Base-by-base conservation (phyloP, 1,140 invertebrate genomes). In the Diprion similis region DNA sequence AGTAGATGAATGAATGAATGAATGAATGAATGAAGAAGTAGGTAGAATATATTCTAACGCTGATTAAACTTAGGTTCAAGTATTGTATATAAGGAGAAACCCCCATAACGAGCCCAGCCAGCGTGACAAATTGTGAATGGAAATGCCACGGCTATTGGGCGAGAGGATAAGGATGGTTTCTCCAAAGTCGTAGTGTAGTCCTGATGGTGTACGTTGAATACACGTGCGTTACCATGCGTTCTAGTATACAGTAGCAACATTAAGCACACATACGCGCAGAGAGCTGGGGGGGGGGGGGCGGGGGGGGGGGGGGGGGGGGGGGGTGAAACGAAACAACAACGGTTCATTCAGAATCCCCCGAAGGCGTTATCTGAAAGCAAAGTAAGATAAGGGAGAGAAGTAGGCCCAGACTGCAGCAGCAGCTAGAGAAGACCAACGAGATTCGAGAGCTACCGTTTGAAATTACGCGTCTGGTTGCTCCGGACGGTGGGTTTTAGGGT, bases 301-400 rank as follows among this genome's bases (percentile, higher is more conserved):
- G 51, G 13, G 24, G 66, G 66, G 10, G 24, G n/a, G 19, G 37
- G 71, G 9, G 64, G 17, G 47, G 37, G 66, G 70, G 71, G 9
- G 64, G 17, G 47, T 19, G 66, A 69, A 68, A 64, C 37, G 46
- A 65, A n/a, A 74, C 48, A 76, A 37, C 65, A 76, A 68, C 66
- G 73, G 66, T 76, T 75, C 75, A 76, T 76, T 76, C 73, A 76
- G 73, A 75, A 75, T 72, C 37, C 66, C 17, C 70, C 64, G 71
- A 66, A 18, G 66, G 66, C 37, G 37, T 59, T 59, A 59, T 59
- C 51, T 59, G 9, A 59, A 59, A 59, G 51, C 51, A 59, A 59
- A 59, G 51, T 59, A 59, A 59, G 51, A 59, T 59, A 59, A 59
- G 59, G 17, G 13, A 64, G 59, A 1, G 13, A 64, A 15, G 13